Conservation (phyloP, 2,888 invertebrate species). For the Trissolcus japonicus region DNA sequence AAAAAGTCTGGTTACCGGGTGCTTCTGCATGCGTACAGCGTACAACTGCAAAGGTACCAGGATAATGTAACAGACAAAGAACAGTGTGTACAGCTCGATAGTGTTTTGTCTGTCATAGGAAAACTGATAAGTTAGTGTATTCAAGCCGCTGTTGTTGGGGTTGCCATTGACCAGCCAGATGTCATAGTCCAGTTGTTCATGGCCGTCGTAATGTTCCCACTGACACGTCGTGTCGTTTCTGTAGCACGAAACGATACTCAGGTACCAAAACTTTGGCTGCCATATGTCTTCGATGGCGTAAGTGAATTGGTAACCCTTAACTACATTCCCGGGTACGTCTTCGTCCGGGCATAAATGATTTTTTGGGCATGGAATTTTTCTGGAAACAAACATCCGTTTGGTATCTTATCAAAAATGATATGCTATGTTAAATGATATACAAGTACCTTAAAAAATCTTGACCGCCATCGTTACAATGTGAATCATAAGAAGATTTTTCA, state of each 20-base stretch:
- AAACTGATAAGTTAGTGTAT: conserved; percentile 94
- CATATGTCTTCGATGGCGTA: conserved; percentile 92
- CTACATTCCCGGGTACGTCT: conserved; percentile 88
- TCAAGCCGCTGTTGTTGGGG: conserved; percentile 91
- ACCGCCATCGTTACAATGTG: conserved; percentile 86
- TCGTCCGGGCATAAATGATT: conserved; percentile 86
- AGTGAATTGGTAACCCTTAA: conserved; percentile 94
- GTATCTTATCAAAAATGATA: not conserved
- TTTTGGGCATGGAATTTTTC: conserved; percentile 89
- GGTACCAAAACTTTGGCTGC: conserved; percentile 97
- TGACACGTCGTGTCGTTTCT: conserved; percentile 87
- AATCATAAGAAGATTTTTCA: conserved; percentile 89
- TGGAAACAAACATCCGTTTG: conserved; percentile 41
- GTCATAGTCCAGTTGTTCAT: conserved; percentile 85
- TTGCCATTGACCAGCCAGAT: conserved; percentile 98
- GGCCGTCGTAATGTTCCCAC: conserved; percentile 87
- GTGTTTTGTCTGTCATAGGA: conserved; percentile 97
- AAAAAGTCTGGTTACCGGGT: conserved; percentile 93
- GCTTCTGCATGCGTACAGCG: conserved; percentile 91
- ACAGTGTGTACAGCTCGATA: conserved; percentile 91
- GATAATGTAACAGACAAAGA: conserved; percentile 90
- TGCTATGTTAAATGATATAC: too few species aligned
- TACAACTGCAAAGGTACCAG: conserved; percentile 93
- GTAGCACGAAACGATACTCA: conserved; percentile 95
- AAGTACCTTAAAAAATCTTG: conserved; percentile 82